phyloP scores from a whole-genome alignment of 1,140 invertebrate species.

The Zelostemma sp. region DNA sequence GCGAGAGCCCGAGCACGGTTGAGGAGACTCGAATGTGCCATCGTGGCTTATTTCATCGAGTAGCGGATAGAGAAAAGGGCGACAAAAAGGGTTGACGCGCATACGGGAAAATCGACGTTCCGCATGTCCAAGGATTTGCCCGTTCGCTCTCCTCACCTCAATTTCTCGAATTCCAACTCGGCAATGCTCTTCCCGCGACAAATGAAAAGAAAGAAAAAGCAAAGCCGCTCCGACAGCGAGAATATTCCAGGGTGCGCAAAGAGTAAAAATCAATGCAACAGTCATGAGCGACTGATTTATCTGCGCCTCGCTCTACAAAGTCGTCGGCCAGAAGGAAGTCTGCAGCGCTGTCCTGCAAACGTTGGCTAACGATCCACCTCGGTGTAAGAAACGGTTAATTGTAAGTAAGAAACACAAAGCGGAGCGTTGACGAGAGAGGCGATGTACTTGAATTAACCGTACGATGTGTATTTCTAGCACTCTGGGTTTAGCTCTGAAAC shows the following conservation, averaged over 20 bases:
- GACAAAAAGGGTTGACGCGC: conserved; percentile 30
- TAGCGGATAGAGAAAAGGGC: conserved; percentile 27
- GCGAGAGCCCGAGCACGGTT: conserved; percentile 32
- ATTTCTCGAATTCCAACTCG: too few relatives aligned
- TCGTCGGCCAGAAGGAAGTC: conserved; percentile 2
- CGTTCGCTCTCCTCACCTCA: background rate
- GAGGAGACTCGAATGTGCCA: conserved; percentile 33
- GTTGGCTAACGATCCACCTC: conserved; percentile 1
- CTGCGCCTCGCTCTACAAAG: background rate
- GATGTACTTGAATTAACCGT: conserved; percentile 65
- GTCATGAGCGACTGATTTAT: too few relatives aligned
- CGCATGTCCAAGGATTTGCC: conserved; percentile 32
- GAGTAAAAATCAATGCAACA: too few relatives aligned
- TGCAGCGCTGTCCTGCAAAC: conserved; percentile 18
- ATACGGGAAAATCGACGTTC: too few relatives aligned
- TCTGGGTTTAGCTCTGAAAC: conserved; percentile 63
- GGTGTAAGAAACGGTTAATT: conserved; percentile 31
- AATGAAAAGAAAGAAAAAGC: too few relatives aligned
- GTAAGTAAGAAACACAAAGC: conserved; percentile 31
- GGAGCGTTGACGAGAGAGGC: conserved; percentile 50
- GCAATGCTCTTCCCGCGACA: too few relatives aligned
- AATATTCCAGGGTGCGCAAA: too few relatives aligned
- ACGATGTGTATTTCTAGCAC: conserved; percentile 61
- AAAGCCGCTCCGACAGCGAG: too few relatives aligned
- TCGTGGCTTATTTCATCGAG: conserved; percentile 38